Conservation (phyloP, 92 coral and sea anemone species). For the Zoanthus solanderi region DNA sequence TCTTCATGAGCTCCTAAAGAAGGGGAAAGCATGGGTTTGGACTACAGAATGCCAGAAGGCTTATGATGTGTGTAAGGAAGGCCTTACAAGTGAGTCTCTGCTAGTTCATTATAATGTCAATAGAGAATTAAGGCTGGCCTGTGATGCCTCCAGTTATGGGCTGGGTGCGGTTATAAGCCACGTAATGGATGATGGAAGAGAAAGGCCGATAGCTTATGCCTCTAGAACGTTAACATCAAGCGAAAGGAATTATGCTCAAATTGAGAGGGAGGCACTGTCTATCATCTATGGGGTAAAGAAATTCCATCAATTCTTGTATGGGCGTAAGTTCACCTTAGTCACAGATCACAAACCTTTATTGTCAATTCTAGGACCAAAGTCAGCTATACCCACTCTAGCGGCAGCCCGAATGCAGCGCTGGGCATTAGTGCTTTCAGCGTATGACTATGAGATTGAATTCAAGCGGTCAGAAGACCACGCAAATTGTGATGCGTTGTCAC, state of each 20-base stretch:
- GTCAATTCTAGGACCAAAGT: conserved; percentile 58
- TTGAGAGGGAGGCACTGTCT: no score
- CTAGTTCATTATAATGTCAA: conserved; percentile 2
- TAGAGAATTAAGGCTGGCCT: neutral
- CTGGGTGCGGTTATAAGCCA: neutral
- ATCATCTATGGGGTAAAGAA: no score
- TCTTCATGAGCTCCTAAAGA: conserved; percentile 56
- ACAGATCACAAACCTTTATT: conserved; percentile 56
- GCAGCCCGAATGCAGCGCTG: conserved; percentile 65
- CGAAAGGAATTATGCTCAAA: conserved; percentile 55
- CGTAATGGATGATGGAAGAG: neutral
- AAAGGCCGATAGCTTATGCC: conserved; percentile 22
- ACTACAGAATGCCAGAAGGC: conserved; percentile 41
- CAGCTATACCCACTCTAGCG: conserved; percentile 66
- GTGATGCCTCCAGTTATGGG: conserved; percentile 24
- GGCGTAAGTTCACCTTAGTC: neutral
- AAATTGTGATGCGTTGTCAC: conserved; percentile 48
- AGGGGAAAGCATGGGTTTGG: conserved; percentile 50
- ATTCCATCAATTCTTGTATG: no score
- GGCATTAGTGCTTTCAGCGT: conserved; percentile 66
- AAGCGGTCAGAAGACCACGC: conserved; percentile 52
- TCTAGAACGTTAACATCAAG: conserved; percentile 22
- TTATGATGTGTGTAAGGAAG: conserved; percentile 6
- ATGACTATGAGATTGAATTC: conserved; percentile 57
- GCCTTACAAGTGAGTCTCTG: neutral